Evolutionary conservation across 1,140 invertebrate genomes (phyloP).

Genomic region (Drosophila nigromelanica): DNA sequence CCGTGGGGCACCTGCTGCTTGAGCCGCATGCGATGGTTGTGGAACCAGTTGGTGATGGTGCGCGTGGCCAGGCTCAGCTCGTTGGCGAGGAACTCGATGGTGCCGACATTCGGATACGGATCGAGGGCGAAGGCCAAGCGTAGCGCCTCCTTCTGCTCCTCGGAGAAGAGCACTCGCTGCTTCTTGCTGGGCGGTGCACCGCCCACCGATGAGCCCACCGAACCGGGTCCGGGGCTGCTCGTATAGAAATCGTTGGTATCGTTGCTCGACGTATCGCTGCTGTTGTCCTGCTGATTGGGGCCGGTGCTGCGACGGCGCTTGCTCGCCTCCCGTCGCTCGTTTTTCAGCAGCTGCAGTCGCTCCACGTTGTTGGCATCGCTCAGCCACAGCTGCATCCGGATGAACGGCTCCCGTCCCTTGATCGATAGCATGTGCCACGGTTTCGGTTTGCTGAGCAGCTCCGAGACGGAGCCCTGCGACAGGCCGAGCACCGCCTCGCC

Average conservation of each 20-base stretch:
- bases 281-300: conserved; percentile 91
- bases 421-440: conserved; percentile 99
- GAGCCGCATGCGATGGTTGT: conserved; percentile 99
- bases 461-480: conserved; percentile 98
- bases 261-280: conserved; percentile 93
- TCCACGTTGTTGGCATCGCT: conserved; percentile 97
- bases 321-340: conserved; percentile 94
- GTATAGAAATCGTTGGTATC: conserved; percentile 95
- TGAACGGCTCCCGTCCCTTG: conserved; percentile 98
- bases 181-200: conserved; percentile 93
- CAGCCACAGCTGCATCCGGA: conserved; percentile 98
- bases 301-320: conserved; percentile 92
- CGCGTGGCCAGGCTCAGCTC: conserved; percentile 96
- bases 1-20: conserved; percentile 94
- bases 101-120: conserved; percentile 97
- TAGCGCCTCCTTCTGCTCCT: conserved; percentile 98
- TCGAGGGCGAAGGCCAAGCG: conserved; percentile 96
- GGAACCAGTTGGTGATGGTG: conserved; percentile 99
- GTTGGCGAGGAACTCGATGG: conserved; percentile 96
- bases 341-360: conserved; percentile 92
- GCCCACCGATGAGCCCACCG: conserved; percentile 81
- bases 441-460: conserved; percentile 98
- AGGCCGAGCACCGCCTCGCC: conserved; percentile 98
- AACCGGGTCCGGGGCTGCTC: conserved; percentile 89
- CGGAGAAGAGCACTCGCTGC: conserved; percentile 97